Conservation (phyloP, 1,140 invertebrate species). For the Orussus abietinus region DNA sequence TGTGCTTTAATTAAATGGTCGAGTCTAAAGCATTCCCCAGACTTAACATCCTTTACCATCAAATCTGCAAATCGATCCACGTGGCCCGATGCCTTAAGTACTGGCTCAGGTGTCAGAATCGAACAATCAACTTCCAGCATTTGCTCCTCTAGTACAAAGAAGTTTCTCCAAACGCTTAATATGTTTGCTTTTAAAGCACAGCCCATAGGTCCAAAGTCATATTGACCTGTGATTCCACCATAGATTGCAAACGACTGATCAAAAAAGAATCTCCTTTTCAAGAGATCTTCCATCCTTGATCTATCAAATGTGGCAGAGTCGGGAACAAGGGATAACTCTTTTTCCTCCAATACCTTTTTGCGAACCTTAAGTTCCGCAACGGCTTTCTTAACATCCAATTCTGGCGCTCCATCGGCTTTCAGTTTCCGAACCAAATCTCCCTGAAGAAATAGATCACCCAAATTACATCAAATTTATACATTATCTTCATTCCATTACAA, state of each 20-base stretch:
- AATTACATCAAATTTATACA: neutral
- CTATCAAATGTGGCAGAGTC: slow-evolving; percentile 79
- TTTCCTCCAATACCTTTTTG: slow-evolving; percentile 92
- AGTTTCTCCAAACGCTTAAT: slow-evolving; percentile 88
- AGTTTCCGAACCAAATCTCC: slow-evolving; percentile 85
- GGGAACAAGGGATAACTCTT: slow-evolving; percentile 81
- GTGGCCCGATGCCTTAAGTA: slow-evolving; percentile 97
- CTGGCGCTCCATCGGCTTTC: slow-evolving; percentile 81
- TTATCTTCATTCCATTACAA: neutral
- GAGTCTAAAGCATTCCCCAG: slow-evolving; percentile 93
- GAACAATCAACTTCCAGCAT: slow-evolving; percentile 99
- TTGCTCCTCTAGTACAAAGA: slow-evolving; percentile 95
- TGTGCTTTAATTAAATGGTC: slow-evolving; percentile 99
- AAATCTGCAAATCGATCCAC: slow-evolving; percentile 98
- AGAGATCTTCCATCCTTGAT: slow-evolving; percentile 92
- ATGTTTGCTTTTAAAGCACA: slow-evolving; percentile 97
- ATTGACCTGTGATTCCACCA: slow-evolving; percentile 88
- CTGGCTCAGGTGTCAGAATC: slow-evolving; percentile 93
- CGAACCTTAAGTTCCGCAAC: slow-evolving; percentile 87
- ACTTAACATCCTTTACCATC: slow-evolving; percentile 97
- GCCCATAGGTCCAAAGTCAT: slow-evolving; percentile 99
- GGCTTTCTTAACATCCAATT: slow-evolving; percentile 89
- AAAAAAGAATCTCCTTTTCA: slow-evolving; percentile 96
- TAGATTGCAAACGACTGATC: slow-evolving; percentile 99
- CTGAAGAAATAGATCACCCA: slow-evolving; percentile 47